Conservation (phyloP, 2,113 vertebrate genomes). For the Sminthopsis crassicaudata region DNA sequence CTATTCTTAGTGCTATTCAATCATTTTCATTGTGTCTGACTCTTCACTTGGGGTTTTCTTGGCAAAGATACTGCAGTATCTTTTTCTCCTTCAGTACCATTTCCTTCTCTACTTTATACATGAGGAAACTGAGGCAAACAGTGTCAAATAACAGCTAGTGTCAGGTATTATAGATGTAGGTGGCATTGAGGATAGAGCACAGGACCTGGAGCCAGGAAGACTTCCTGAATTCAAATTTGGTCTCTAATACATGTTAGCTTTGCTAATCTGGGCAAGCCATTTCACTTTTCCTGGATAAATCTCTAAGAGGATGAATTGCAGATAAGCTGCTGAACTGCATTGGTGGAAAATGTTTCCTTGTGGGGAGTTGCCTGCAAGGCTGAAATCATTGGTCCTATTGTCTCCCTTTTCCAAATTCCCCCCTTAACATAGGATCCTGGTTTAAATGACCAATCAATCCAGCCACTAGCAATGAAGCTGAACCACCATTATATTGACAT, state of each 20-base stretch:
- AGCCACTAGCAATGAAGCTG: background rate
- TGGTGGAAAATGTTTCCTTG: background rate
- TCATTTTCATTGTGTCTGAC: background rate
- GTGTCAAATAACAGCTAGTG: background rate
- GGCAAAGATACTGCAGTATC: background rate
- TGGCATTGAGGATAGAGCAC: background rate
- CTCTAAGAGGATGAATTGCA: background rate
- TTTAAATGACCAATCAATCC: background rate
- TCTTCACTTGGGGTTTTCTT: background rate
- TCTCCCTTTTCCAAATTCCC: background rate
- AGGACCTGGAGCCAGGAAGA: background rate
- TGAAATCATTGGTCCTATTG: background rate
- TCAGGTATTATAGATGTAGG: background rate
- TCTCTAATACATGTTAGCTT: background rate
- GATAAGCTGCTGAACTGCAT: background rate
- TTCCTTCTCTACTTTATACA: background rate
- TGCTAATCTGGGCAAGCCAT: background rate
- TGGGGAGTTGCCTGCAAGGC: background rate
- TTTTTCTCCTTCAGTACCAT: background rate
- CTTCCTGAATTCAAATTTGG: background rate
- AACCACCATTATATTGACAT: background rate
- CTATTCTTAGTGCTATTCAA: background rate
- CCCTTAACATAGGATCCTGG: background rate
- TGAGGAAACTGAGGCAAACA: background rate
- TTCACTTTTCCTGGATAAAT: background rate